Conservation (phyloP, 2,888 invertebrate species). For the Gonocerus acuteangulatus region DNA sequence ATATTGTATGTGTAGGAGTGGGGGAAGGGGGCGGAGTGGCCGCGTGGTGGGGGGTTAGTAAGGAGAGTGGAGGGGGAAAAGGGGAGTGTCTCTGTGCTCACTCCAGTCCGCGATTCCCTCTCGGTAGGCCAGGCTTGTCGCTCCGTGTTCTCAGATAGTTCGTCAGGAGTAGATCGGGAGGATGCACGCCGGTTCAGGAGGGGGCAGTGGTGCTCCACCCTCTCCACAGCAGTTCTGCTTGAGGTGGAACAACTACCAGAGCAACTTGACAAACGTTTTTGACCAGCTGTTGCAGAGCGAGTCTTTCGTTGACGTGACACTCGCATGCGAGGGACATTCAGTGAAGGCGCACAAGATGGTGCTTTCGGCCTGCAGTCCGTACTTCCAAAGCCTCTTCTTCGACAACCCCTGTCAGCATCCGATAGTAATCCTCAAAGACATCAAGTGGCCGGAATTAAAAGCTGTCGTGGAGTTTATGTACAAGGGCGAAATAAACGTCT, state of each 20-base stretch:
- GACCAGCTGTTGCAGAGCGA: conserved; percentile 83
- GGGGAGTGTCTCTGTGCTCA: conserved; percentile 29
- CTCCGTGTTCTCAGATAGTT: conserved; percentile 16
- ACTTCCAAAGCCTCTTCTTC: conserved; percentile 81
- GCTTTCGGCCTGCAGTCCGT: conserved; percentile 85
- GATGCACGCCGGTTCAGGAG: conserved; percentile 29
- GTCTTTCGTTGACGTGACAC: conserved; percentile 83
- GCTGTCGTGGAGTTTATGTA: conserved; percentile 93
- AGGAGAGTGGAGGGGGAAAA: conserved; percentile 30
- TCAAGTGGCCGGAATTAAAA: conserved; percentile 80
- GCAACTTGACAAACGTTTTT: conserved; percentile 79
- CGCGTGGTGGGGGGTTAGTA: conserved; percentile 30
- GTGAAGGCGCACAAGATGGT: conserved; percentile 92
- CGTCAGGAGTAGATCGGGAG: conserved; percentile 11
- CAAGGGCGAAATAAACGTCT: conserved; percentile 91
- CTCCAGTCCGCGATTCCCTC: conserved; percentile 32
- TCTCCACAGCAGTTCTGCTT: conserved; percentile 78
- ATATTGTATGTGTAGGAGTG: conserved; percentile 39
- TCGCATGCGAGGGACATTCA: conserved; percentile 83
- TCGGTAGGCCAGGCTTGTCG: conserved; percentile 27
- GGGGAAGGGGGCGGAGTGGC: conserved; percentile 26
- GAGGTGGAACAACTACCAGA: conserved; percentile 90
- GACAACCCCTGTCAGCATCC: conserved; percentile 92
- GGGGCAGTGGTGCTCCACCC: conserved; percentile 35
- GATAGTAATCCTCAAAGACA: conserved; percentile 86